Evolutionary conservation across 2,113 vertebrate genomes (phyloP), one percentile per base, ranked within the genome.

Genomic region (Rhynchopsitta pachyrhyncha): DNA sequence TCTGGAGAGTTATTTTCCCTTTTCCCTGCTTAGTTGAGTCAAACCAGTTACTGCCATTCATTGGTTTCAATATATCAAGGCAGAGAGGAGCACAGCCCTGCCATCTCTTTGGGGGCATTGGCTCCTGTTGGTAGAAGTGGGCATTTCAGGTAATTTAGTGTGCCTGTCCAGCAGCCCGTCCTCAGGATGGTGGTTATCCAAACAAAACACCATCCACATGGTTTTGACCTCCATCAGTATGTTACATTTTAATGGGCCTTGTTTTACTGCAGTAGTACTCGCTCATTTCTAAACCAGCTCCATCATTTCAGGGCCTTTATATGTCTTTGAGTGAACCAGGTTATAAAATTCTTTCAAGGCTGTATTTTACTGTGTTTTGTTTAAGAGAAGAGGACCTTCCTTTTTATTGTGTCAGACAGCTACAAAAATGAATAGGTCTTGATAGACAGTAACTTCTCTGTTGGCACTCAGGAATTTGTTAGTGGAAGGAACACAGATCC

Each of bases 1-100:
- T 41, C 23, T 63, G 62, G 41, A 76, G 74, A 80, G 35, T 63
- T 84, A 91, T 95, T 97, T 93, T 86, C 82, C 66, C 69, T 95
- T 88, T 69, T 41, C 35, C 59, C 63, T 88, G 46, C 22, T 60
- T 67, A 39, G 70, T 25, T 1, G 1, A 91, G 59, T 90, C 86
- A 94, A 88, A 74, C 25, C 67, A 86, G 91, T 78, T 74, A 50
- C 70, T 80, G 67, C 53, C 70, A 28, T 64, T 41, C 39, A 2
- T 62, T 59, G 53, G 25, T 8, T 63, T 88, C 69, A 81, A 66
- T 31, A 49, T 24, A 62, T 29, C 46, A 17, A 57, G 62, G 62
- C 77, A 53, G 59, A 77, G 85, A 42, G 53, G 42, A 68, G 0
- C 33, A 41, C 27, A 71, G 55, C 20, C 42, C 44, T 41, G 37